Conservation (phyloP, 2,797 vertebrate species). For the Phalloptychus januarius region DNA sequence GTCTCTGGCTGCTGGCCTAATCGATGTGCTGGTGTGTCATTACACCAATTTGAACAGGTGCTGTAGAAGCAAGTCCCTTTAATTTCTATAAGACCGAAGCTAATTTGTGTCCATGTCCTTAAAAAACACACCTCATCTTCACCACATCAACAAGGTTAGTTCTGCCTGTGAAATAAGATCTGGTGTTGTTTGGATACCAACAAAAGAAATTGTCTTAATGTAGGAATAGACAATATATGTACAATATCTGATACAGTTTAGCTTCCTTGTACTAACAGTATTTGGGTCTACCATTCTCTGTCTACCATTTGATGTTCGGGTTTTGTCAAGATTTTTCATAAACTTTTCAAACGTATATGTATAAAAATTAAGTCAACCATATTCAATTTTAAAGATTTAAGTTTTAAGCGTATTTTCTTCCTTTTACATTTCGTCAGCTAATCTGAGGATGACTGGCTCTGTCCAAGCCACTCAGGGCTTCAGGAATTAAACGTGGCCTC, state of each 20-base stretch:
- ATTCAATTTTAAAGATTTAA: not conserved
- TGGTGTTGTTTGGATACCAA: not conserved
- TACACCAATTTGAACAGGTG: conserved; percentile 1
- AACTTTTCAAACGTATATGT: not conserved
- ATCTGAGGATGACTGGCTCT: not conserved
- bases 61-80: conserved; percentile 9
- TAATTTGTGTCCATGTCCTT: not conserved
- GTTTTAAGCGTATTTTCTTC: not conserved
- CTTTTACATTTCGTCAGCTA: not conserved
- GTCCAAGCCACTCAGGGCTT: not conserved
- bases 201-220: conserved; percentile 25
- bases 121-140: not conserved
- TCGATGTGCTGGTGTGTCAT: conserved; percentile 29
- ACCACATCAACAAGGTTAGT: not conserved
- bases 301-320: not conserved
- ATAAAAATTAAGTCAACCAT: not conserved
- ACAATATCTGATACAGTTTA: not conserved
- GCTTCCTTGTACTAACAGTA: not conserved
- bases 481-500: not conserved
- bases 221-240: conserved; percentile 13
- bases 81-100: not conserved
- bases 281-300: not conserved
- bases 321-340: not conserved
- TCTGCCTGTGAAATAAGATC: not conserved
- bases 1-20: conserved; percentile 31